phyloP scores from a whole-genome alignment of 1,140 invertebrate genomes.

The Tetraneura akinire region DNA sequence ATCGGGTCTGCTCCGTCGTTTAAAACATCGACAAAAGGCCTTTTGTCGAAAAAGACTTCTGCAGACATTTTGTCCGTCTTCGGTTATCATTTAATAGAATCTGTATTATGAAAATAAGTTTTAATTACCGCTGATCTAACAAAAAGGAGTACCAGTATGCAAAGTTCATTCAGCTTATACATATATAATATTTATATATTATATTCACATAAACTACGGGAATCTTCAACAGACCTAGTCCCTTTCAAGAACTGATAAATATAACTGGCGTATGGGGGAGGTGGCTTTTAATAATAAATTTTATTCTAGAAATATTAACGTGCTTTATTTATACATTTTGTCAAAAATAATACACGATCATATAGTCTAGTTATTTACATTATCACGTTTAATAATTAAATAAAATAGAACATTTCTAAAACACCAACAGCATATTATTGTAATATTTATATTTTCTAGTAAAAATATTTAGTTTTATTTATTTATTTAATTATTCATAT shows the following conservation, averaged over 20 bases:
- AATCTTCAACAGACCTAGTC: slow-evolving; percentile 5
- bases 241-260: neutral
- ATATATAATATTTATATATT: too few species aligned
- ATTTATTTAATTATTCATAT: too few species aligned
- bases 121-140: slow-evolving; percentile 32
- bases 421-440: too few species aligned
- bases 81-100: slow-evolving; percentile 48
- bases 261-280: neutral
- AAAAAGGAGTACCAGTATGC: neutral
- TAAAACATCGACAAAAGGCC: slow-evolving; percentile 43
- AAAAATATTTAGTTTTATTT: too few species aligned
- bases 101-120: slow-evolving; percentile 46
- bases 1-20: neutral
- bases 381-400: too few species aligned
- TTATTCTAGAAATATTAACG: too few species aligned
- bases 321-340: too few species aligned
- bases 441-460: too few species aligned
- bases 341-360: too few species aligned
- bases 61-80: slow-evolving; percentile 2
- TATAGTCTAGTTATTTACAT: too few species aligned
- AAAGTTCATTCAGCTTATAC: slow-evolving; percentile 1
- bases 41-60: slow-evolving; percentile 39
- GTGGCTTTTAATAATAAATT: too few species aligned
- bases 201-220: neutral
- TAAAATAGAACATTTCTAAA: too few species aligned